Evolutionary conservation across 2,888 invertebrate species (phyloP), one percentile per base, ranked within the genome.

Genomic region (Lasioglossum marginatum): DNA sequence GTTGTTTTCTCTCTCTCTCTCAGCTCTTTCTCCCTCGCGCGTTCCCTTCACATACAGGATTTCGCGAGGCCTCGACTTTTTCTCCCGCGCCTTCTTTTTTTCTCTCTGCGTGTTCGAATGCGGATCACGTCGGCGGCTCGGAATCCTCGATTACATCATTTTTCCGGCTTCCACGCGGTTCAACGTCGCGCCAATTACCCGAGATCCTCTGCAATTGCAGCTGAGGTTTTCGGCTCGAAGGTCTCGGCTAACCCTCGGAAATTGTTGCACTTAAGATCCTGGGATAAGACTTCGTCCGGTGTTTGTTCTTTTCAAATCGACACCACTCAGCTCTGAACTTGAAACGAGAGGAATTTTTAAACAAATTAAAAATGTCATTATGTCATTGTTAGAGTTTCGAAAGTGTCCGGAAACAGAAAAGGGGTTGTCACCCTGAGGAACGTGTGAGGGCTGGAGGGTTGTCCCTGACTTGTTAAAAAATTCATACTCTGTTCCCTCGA

Each of bases 161-260:
- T 63, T 66, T 66, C 66, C 66, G 66, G 66, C 66, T 66, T 66
- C 66, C 66, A 66, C 60, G 34, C 66, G 66, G 66, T 27, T 60
- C 23, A 52, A 10, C 27, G 16, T 63, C 60, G 60, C 60, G 60
- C 16, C 60, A 63, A 63, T 63, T 63, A 31, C 60, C 60, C 2
- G 31, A 31, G 60, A 16, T 27, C 60, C 6, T 31, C 16, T 63
- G 31, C 14, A 63, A 63, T 63, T 63, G 60, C 60, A 27, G 27
- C 60, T 27, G 60, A 63, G 60, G 60, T 63, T 63, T 63, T 63
- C 60, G 60, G 31, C 60, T 31, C 31, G 27, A 31, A 31, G 27
- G n/a, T 31, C 27, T 31, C 27, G 60, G 60, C 16, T 63, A 31
- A 31, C 14, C 60, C 60, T 63, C 16, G 60, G 60, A 63, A 63